Evolutionary conservation across 2,888 invertebrate species (phyloP), one percentile per base, ranked within the genome.

Genomic region (Stenurella melanura): DNA sequence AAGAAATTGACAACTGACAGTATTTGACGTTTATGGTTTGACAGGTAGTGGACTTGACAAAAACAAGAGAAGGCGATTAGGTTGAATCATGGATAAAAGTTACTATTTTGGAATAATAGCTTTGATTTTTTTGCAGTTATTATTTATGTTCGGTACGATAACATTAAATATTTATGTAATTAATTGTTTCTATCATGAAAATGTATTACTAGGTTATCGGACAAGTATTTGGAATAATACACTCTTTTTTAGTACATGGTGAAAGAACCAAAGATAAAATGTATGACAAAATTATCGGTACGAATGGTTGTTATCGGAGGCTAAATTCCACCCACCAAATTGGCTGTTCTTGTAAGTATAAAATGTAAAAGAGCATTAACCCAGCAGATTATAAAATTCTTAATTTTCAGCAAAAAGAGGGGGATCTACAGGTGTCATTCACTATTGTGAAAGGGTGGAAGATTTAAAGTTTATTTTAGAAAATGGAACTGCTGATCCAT

Each of bases 291-390:
- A 93, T 97, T 72, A 91, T 92, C 83, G 95, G 94, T 64, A 92
- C 93, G 63, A 91, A 93, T 74, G 93, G 95, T 70, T 99, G 99
- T 90, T 97, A 97, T 87, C 92, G 97, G 80, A 92, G 97, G 78
- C 90, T 98, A 79, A 98, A 98, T 92, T 97, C 95, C 75, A 98
- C 98, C 12, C 96, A 98, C 90, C 97, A 98, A 90, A 94, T 95
- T 83, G 99, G 99, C 78, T 99, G 98, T 89, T 94, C 96, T 70
- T 97, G 98, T 98, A 92, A 93, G 95, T 92, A 74, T 56, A 38
- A 42, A 17, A 17, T 42, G 38, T 71, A 18, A 50, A 34, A 34
- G 30, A 34, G 5, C 7, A 7, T 34, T 34, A n/a, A 34, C 30
- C 10, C 18, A 12, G 1, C 21, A 19, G 12, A 21, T 57, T 57